Evolutionary conservation across 2,797 vertebrate genomes (phyloP), one percentile per base, ranked within the genome.

Genomic region (Gymnoscopelus braueri): DNA sequence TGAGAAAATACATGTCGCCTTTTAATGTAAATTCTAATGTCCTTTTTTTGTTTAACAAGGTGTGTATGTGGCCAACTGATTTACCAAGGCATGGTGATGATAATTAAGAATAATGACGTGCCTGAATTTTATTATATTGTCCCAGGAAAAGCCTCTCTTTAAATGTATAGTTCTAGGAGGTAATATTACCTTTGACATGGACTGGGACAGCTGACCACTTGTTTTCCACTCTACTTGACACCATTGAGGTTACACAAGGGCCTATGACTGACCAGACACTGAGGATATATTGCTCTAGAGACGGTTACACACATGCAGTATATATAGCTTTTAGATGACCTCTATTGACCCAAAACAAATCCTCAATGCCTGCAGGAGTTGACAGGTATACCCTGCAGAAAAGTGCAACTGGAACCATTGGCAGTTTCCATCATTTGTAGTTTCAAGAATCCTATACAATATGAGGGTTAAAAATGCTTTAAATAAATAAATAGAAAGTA

Each of bases 221-320:
- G 51, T 39, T 35, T 66, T 63, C 57, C 57, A 56, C 65, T 51
- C 26, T 44, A 29, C 35, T 5, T 5, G 8, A 51, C 50, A 19
- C 52, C 39, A 60, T 23, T 63, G 32, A 61, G 14, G 26, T 62
- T 74, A 58, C 60, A 49, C 11, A 62, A 50, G 55, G 61, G 63
- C 62, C 48, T 12, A 52, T 64, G 14, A 47, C 32, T 39, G 3
- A 55, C 24, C 26, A 29, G 69, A 5, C 47, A 3, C 23, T 10
- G 15, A 11, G 10, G 44, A 19, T 7, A 15, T 6, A 15, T 7
- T 53, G 51, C n/a, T 53, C 51, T 8, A 15, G 51, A 19, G 13
- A 29, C 29, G 4, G 32, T 32, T 5, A 35, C 35, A 35, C 11
- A 55, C 11, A 23, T 55, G 4, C 5, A 55, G 24, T 32, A 19